Evolutionary conservation across 2,888 invertebrate species (phyloP).

Genomic region (Melikaiella ostensackeni): DNA sequence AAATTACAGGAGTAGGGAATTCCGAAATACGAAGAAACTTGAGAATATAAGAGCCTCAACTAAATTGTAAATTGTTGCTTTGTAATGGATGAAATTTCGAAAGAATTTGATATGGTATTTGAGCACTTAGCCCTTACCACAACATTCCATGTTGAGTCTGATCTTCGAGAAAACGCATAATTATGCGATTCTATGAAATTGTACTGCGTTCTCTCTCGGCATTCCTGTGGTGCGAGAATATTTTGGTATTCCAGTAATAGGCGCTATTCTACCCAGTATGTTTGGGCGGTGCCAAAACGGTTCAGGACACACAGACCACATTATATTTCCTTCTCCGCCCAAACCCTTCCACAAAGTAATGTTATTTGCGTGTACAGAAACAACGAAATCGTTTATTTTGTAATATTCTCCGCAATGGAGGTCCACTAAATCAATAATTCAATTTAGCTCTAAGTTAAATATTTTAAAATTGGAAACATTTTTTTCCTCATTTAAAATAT

Average conservation of each 20-base stretch:
- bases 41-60: not conserved
- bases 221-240: constrained; percentile 32
- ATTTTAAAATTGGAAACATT: not conserved
- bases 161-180: constrained; percentile 41
- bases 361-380: constrained; percentile 21
- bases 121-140: not conserved
- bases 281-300: constrained; percentile 23
- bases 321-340: constrained; percentile 29
- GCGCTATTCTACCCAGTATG: constrained; percentile 23
- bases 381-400: constrained; percentile 13
- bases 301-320: constrained; percentile 33
- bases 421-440: not conserved
- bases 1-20: no score
- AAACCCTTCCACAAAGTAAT: constrained; percentile 9
- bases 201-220: constrained; percentile 35
- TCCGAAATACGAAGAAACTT: not conserved
- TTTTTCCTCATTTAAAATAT: not conserved
- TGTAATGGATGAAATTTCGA: not conserved
- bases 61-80: not conserved
- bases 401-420: not conserved
- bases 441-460: not conserved
- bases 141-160: constrained; percentile 19
- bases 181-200: constrained; percentile 40
- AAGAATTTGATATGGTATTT: constrained; percentile 12
- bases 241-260: constrained; percentile 40